Conservation (phyloP, 2,888 invertebrate genomes). For the Pediacus dermestoides region DNA sequence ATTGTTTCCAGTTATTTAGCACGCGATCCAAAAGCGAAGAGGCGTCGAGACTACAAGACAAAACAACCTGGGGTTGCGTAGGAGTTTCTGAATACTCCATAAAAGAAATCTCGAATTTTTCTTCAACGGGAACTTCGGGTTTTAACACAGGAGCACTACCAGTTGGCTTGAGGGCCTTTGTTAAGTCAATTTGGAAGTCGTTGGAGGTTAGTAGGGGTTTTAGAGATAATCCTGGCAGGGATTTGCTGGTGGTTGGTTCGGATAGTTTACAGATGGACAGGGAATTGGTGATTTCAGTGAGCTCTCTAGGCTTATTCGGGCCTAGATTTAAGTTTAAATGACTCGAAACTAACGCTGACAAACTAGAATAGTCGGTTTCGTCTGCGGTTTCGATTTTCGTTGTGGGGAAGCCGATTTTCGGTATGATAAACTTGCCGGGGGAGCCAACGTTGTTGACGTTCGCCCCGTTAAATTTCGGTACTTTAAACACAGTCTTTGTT, state of each 20-base stretch:
- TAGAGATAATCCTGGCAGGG: no score
- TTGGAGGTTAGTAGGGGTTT: no score
- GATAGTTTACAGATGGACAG: no score
- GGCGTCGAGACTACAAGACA: conserved; percentile 38
- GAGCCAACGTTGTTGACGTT: not conserved
- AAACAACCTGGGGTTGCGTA: conserved; percentile 18
- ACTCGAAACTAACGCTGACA: conserved; percentile 30
- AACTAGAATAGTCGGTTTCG: conserved; percentile 22
- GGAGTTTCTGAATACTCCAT: conserved; percentile 41
- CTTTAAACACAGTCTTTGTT: conserved; percentile 28
- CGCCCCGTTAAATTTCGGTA: conserved; percentile 32
- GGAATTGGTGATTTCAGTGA: no score
- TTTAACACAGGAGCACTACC: conserved; percentile 23
- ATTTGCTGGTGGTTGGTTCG: no score
- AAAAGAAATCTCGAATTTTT: conserved; percentile 44
- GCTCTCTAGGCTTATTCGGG: no score
- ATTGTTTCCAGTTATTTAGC: conserved; percentile 33
- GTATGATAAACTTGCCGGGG: conserved; percentile 15
- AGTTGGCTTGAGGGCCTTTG: conserved; percentile 43
- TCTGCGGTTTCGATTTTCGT: conserved; percentile 9
- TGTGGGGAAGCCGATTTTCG: conserved; percentile 14
- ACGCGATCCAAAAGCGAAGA: conserved; percentile 26
- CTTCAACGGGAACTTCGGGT: no score
- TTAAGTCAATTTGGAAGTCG: conserved; percentile 48
- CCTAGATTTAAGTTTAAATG: conserved; percentile 26